A percentile compares a stretch with the other conserved stretches of the same genome.
phyloP scores from a whole-genome alignment of 2,888 invertebrate genomes.

The Tholera decimalis region DNA sequence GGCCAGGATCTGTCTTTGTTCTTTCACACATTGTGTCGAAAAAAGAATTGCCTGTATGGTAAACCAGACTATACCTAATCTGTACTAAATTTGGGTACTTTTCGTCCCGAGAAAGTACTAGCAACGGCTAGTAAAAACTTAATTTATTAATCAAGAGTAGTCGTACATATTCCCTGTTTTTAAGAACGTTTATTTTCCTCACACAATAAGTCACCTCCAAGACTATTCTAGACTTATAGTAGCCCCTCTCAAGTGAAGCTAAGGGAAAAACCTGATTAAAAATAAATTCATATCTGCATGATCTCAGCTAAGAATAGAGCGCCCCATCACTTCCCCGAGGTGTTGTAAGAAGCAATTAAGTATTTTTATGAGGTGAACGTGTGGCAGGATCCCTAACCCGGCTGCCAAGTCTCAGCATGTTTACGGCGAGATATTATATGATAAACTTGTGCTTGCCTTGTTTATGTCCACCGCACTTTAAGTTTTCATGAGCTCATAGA shows the following conservation, averaged over 20 bases:
- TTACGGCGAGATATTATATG: conserved; percentile 53
- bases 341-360: conserved; percentile 58
- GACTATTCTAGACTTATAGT: not conserved
- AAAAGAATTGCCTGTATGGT: no score
- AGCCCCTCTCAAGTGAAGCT: not conserved
- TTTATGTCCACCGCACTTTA: conserved; percentile 47
- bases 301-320: conserved; percentile 48
- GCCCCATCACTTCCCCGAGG: conserved; percentile 54
- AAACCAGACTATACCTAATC: no score
- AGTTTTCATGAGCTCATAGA: conserved; percentile 30
- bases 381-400: conserved; percentile 51
- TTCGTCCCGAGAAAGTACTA: no score
- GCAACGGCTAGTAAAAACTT: no score
- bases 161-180: not conserved
- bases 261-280: conserved; percentile 7
- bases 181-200: not conserved
- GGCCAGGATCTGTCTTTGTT: no score
- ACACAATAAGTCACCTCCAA: no score
- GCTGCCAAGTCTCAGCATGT: conserved; percentile 49
- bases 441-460: conserved; percentile 50
- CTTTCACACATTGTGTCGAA: no score
- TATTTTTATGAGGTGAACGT: conserved; percentile 61
- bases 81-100: no score
- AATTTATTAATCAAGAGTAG: no score
- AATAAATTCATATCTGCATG: conserved; percentile 52